phyloP scores from a whole-genome alignment of 2,797 vertebrate genomes.

The Aerospiza tachiro region DNA sequence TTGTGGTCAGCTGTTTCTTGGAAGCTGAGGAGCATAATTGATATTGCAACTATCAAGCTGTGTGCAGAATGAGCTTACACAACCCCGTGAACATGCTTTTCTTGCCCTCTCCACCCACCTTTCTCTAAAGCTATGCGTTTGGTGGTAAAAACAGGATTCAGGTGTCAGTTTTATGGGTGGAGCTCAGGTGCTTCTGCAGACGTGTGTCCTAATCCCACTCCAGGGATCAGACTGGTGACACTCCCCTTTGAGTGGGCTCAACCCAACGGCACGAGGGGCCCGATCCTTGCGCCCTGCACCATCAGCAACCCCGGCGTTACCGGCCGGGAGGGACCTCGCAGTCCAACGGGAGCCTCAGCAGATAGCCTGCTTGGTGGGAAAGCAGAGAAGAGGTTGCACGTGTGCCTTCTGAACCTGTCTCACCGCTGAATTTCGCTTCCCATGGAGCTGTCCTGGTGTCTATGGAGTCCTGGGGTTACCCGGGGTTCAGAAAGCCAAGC shows the following conservation, averaged over 20 bases:
- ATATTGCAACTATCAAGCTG: constrained; percentile 19
- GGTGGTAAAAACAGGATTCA: constrained; percentile 16
- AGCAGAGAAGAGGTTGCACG: not conserved
- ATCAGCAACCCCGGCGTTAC: rapidly evolving
- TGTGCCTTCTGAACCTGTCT: not conserved
- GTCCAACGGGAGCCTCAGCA: not conserved
- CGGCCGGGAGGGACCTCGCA: not conserved
- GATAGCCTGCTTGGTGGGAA: not conserved
- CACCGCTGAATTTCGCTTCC: not conserved
- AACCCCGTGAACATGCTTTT: constrained; percentile 53
- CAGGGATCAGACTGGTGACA: not conserved
- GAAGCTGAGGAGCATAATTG: constrained; percentile 43
- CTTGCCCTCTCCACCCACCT: constrained; percentile 40
- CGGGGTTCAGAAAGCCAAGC: not conserved
- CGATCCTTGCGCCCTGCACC: rapidly evolving
- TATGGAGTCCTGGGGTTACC: not conserved
- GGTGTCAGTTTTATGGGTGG: not conserved
- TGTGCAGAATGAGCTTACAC: not conserved
- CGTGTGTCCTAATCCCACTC: not conserved
- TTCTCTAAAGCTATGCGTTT: not conserved
- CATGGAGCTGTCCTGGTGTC: not conserved
- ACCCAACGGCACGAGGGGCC: rapidly evolving
- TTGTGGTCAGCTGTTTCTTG: constrained; percentile 61
- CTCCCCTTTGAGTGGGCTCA: not conserved
- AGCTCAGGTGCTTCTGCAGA: constrained; percentile 1